phyloP scores from a whole-genome alignment of 2,888 invertebrate species.

The Brachynemurus nebulosus region DNA sequence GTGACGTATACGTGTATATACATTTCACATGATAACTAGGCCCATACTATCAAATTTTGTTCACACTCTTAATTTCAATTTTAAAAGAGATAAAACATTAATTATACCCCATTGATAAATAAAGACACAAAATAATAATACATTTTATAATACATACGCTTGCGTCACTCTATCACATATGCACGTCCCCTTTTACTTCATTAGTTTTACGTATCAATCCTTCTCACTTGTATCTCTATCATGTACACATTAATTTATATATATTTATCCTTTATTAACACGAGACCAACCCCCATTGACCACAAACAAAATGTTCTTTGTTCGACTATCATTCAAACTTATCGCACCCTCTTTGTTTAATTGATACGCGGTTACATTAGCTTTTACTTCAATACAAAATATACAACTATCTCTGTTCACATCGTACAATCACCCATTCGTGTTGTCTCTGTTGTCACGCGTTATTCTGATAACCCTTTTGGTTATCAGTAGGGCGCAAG shows the following conservation, averaged over 20 bases:
- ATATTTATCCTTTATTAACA: constrained; percentile 49
- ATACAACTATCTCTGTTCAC: constrained; percentile 24
- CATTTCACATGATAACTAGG: no score
- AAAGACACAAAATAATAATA: background rate
- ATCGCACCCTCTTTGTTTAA: constrained; percentile 30
- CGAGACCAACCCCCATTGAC: constrained; percentile 52
- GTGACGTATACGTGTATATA: no score
- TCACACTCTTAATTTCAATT: no score
- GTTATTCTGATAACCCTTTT: constrained; percentile 33
- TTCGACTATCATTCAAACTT: constrained; percentile 35
- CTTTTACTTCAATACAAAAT: constrained; percentile 32
- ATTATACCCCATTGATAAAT: background rate
- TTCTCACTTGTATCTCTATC: constrained; percentile 32
- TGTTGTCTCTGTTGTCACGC: constrained; percentile 24
- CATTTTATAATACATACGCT: background rate
- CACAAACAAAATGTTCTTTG: constrained; percentile 50
- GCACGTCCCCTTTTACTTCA: constrained; percentile 11
- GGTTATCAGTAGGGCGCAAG: constrained; percentile 33
- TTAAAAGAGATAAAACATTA: background rate
- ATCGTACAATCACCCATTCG: constrained; percentile 25
- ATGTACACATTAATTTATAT: constrained; percentile 42
- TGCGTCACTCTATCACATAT: constrained; percentile 1
- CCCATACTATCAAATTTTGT: no score
- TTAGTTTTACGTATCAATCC: constrained; percentile 29
- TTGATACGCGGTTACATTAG: constrained; percentile 23